phyloP scores from a whole-genome alignment of 2,113 vertebrate genomes.

The Tyrannus savana region DNA sequence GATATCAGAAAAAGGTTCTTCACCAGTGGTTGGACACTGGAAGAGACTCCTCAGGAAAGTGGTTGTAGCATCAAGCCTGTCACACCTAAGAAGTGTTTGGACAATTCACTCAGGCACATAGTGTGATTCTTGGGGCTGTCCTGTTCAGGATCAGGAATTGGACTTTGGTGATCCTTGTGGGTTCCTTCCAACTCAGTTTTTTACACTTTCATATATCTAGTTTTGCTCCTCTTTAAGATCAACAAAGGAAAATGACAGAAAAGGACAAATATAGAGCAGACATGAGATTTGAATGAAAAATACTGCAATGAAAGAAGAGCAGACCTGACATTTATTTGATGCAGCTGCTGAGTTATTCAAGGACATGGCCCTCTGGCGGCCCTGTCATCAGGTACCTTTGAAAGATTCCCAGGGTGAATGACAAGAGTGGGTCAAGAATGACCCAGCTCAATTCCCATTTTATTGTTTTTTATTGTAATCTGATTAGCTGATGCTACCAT shows the following conservation, averaged over 20 bases:
- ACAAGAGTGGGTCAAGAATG: slow-evolving; percentile 15
- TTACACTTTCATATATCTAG: not conserved
- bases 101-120: fast-evolving
- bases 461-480: slow-evolving; percentile 54
- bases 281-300: not conserved
- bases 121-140: not conserved
- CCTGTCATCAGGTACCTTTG: slow-evolving; percentile 6
- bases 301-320: not conserved
- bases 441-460: slow-evolving; percentile 36
- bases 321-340: not conserved
- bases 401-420: slow-evolving; percentile 3
- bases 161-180: not conserved
- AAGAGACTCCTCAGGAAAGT: not conserved
- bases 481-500: slow-evolving; percentile 41
- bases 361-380: not conserved
- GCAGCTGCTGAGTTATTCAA: slow-evolving; percentile 34
- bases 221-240: not conserved
- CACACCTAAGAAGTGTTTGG: not conserved
- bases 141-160: no score
- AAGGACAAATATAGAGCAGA: not conserved
- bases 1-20: not conserved
- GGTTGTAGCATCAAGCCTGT: not conserved
- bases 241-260: not conserved
- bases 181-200: not conserved
- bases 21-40: fast-evolving